Evolutionary conservation across 2,113 vertebrate genomes (phyloP).

Genomic region (Oostethus manadensis): DNA sequence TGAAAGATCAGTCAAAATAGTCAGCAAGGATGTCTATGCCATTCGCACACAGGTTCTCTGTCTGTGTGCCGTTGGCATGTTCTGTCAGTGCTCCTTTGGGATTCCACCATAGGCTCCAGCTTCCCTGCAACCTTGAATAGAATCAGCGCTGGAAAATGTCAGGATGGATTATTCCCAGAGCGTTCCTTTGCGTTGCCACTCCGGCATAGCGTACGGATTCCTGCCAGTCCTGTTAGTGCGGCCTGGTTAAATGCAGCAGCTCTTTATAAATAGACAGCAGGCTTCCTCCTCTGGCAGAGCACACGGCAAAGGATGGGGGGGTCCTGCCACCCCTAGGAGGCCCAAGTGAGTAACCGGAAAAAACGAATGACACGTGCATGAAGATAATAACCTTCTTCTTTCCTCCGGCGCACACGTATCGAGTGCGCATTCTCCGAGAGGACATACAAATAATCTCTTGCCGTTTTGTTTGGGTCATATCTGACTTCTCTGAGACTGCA

Average conservation of each 20-base stretch:
- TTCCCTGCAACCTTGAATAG: no score
- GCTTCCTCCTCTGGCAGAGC: slow-evolving; percentile 49
- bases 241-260: slow-evolving; percentile 56
- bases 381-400: slow-evolving; percentile 29
- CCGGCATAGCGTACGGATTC: slow-evolving; percentile 1
- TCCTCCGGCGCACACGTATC: slow-evolving; percentile 11
- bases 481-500: slow-evolving; percentile 59
- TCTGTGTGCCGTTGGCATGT: no score
- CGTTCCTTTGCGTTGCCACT: not conserved
- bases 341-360: slow-evolving; percentile 51
- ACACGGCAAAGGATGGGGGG: slow-evolving; percentile 44
- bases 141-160: no score
- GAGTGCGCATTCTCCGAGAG: slow-evolving; percentile 34
- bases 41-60: no score
- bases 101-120: no score
- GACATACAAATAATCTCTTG: slow-evolving; percentile 41
- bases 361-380: slow-evolving; percentile 5
- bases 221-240: slow-evolving; percentile 47
- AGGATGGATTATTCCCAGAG: no score
- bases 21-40: no score
- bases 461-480: slow-evolving; percentile 65
- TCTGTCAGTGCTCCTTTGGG: no score
- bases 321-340: slow-evolving; percentile 50
- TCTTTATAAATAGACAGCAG: slow-evolving; percentile 63
- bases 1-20: no score